phyloP scores from a whole-genome alignment of 2,113 vertebrate genomes.

The Plotosus lineatus region DNA sequence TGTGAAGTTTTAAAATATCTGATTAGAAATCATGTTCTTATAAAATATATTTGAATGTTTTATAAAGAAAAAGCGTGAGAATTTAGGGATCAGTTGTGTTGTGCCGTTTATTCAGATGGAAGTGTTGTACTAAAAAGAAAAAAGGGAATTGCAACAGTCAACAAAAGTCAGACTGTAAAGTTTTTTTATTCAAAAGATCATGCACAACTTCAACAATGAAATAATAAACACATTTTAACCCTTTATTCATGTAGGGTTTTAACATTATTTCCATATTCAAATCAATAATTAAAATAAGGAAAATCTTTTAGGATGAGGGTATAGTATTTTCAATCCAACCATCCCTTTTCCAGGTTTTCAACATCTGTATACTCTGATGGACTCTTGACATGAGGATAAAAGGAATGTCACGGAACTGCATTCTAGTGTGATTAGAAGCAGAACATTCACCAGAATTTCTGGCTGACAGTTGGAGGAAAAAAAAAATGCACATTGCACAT shows the following conservation, averaged over 20 bases:
- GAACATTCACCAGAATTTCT: slow-evolving; percentile 16
- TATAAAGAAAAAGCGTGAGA: not conserved
- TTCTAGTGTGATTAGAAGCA: slow-evolving; percentile 38
- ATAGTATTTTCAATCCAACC: not conserved
- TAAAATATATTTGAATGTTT: not conserved
- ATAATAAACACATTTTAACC: not conserved
- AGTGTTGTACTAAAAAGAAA: not conserved
- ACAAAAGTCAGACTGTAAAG: no score
- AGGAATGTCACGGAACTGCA: slow-evolving; percentile 8
- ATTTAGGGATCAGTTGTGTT: not conserved
- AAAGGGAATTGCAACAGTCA: not conserved
- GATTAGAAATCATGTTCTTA: no score
- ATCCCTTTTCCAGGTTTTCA: not conserved
- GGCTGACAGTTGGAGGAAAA: not conserved
- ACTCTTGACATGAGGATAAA: slow-evolving; percentile 10
- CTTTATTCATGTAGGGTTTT: not conserved
- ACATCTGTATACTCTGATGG: slow-evolving; percentile 4
- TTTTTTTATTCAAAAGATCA: slow-evolving; percentile 15
- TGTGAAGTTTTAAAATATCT: no score
- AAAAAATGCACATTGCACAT: slow-evolving; percentile 16
- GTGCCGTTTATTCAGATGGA: not conserved
- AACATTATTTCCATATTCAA: not conserved
- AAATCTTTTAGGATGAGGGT: not conserved
- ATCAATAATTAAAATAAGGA: not conserved
- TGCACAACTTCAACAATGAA: not conserved